Evolutionary conservation across 1,140 invertebrate species (phyloP).

Genomic region (Platyscapa corneri): DNA sequence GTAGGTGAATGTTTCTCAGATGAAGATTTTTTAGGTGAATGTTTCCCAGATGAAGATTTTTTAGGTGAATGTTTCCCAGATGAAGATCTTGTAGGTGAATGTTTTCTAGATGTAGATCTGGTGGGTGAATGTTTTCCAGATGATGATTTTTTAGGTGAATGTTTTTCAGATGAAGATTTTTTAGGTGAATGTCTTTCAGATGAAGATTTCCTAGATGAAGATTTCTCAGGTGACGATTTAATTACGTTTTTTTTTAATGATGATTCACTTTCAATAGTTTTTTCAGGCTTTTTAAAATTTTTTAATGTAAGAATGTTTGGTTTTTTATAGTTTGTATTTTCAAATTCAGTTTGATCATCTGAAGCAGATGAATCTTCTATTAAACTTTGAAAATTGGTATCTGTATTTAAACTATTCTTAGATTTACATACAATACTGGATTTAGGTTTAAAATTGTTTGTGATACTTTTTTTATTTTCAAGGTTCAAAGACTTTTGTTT

Average conservation of each 20-base stretch:
- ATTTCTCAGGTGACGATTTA: no score
- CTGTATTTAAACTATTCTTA: not conserved
- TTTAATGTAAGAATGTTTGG: conserved; percentile 11
- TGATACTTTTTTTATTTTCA: conserved; percentile 10
- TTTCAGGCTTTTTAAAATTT: not conserved
- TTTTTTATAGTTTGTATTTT: not conserved
- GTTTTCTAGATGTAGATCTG: not conserved
- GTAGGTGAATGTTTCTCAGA: conserved; percentile 7
- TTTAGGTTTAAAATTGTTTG: not conserved
- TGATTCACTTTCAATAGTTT: conserved; percentile 19
- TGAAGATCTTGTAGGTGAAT: no score
- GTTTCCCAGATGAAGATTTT: not conserved
- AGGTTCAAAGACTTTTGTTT: not conserved
- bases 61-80: not conserved
- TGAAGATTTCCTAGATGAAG: not conserved
- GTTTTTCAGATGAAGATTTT: no score
- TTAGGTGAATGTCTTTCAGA: conserved; percentile 8
- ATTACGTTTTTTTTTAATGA: conserved; percentile 23
- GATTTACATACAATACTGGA: not conserved
- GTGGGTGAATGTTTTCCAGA: not conserved
- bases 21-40: not conserved
- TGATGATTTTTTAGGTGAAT: not conserved
- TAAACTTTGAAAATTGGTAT: conserved; percentile 20
- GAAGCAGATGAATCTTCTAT: conserved; percentile 36
- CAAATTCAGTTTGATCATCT: conserved; percentile 34